Base-by-base conservation (phyloP, 2,113 vertebrate genomes). In the Cryptoleucopteryx plumbea region DNA sequence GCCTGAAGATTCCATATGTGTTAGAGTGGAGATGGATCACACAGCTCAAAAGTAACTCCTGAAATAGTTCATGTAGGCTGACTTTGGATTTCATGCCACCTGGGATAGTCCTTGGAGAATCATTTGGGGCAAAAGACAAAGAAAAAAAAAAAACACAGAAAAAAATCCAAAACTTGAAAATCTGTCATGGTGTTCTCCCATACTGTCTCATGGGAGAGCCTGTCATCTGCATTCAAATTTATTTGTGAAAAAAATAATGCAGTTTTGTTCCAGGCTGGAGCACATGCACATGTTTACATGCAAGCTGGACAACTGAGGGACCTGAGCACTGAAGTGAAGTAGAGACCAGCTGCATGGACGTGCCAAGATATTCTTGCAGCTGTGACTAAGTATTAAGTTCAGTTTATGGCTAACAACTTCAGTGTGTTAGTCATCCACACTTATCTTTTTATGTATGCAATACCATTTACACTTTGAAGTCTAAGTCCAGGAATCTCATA, bases 1-100 rank as follows among this genome's bases (percentile, higher is more conserved):
- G 12, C 22, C 25, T 86, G 8, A 9, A 34, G n/a, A 17, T 48
- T 34, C 48, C 6, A 0, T 11, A 4, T 0, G 0, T 38, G 27
- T 68, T n/a, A n/a, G 27, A 12, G 19, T 53, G 34, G 43, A 42
- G 32, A 31, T 36, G 36, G 40, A 48, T 48, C 32, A 43, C 9
- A 45, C 52, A 67, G 4, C 16, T n/a, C 17, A 22, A 22, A 63
- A 87, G 32, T 9, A 55, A 18, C 11, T 48, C 45, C 50, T 1
- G 3, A 34, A 82, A n/a, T 4, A 22, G 18, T 59, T 70, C 1
- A 1, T 38, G 19, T 22, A 65, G 68, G 38, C 23, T 68, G 47
- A 47, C n/a, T 66, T 71, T 40, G 20, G 36, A 10, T 80, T 73
- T 42, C 3, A 8, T 1, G 4, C 7, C 29, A 13, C 7, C 25